A percentile compares a stretch with the other conserved stretches of the same genome.
phyloP scores from a whole-genome alignment of 2,113 vertebrate genomes.

The Sterrhoptilus dennistouni region DNA sequence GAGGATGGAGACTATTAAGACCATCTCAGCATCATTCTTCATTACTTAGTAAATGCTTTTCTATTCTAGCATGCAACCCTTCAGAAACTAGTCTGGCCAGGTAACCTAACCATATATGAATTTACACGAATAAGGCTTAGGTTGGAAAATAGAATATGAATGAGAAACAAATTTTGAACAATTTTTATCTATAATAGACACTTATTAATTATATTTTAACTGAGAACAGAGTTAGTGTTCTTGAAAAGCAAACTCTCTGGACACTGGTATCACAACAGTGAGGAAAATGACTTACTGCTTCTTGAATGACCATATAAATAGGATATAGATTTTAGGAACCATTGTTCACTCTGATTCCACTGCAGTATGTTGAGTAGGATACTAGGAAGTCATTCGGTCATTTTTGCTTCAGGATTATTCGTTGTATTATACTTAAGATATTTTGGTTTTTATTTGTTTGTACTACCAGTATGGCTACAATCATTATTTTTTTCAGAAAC shows the following conservation, averaged over 20 bases:
- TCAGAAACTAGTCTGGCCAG: not conserved
- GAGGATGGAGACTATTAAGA: not conserved
- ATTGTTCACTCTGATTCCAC: not conserved
- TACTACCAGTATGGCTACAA: not conserved
- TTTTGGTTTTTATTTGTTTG: not conserved
- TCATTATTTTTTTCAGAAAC: not conserved
- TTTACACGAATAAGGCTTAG: not conserved
- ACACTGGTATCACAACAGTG: not conserved
- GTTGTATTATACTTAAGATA: not conserved
- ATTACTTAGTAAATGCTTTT: not conserved
- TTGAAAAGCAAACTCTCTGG: not conserved
- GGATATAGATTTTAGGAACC: not conserved
- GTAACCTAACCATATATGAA: not conserved
- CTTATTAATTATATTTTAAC: not conserved
- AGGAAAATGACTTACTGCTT: not conserved
- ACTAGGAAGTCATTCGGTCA: not conserved
- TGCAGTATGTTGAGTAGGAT: not conserved
- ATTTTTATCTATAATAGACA: not conserved
- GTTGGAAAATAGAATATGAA: not conserved
- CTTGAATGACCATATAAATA: not conserved
- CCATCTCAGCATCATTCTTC: not conserved
- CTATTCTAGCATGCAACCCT: not conserved
- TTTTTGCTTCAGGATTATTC: not conserved
- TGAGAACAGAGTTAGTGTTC: not conserved
- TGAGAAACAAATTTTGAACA: not conserved